Evolutionary conservation across 2,113 vertebrate genomes (phyloP).

Genomic region (Pavo muticus): DNA sequence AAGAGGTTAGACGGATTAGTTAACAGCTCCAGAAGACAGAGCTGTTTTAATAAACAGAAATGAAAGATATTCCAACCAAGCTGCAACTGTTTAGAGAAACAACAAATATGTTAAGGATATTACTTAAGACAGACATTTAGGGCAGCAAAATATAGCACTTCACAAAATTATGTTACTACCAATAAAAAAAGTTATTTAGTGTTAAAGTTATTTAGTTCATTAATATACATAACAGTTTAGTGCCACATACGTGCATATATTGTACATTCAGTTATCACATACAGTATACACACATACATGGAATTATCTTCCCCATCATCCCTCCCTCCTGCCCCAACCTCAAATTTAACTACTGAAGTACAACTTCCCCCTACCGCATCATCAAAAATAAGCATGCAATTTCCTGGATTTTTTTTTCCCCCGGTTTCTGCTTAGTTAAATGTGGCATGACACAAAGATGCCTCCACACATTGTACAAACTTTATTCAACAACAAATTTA

Average conservation of each 20-base stretch:
- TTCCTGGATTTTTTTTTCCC: not conserved
- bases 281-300: slow-evolving; percentile 74
- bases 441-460: slow-evolving; percentile 48
- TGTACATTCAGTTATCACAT: slow-evolving; percentile 63
- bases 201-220: slow-evolving; percentile 59
- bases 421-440: not conserved
- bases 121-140: slow-evolving; percentile 74
- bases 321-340: slow-evolving; percentile 32
- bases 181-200: not conserved
- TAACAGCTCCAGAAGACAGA: slow-evolving; percentile 75
- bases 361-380: not conserved
- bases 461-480: slow-evolving; percentile 5
- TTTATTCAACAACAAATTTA: not conserved
- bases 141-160: slow-evolving; percentile 73
- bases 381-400: slow-evolving; percentile 46
- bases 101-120: slow-evolving; percentile 79
- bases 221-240: slow-evolving; percentile 53
- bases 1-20: slow-evolving; percentile 75
- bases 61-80: slow-evolving; percentile 75
- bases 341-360: slow-evolving; percentile 27
- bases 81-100: slow-evolving; percentile 82
- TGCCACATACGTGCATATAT: slow-evolving; percentile 71
- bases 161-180: slow-evolving; percentile 64
- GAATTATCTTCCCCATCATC: not conserved
- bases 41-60: slow-evolving; percentile 74